Base-by-base conservation (phyloP, 1,140 invertebrate species). In the Cotesia glomerata region DNA sequence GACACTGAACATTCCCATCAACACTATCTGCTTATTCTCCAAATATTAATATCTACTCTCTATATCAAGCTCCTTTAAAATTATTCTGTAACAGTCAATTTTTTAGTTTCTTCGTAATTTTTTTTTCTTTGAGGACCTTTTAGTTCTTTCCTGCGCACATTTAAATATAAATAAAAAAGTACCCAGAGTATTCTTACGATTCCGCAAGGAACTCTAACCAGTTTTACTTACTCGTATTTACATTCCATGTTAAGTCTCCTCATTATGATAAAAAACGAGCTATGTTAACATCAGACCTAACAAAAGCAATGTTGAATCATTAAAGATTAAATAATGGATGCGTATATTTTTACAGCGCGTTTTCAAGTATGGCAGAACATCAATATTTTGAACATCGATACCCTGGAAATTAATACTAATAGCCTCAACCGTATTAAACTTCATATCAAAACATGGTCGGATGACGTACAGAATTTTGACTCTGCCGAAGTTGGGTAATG, bases 291-390 rank as follows among this genome's bases (percentile, higher is more conserved):
- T 26, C 26, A 26, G 26, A 26, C 26, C 26, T 26, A 26, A 26
- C 26, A 3, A 26, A 26, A 26, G 26, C 3, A 26, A 26, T 26
- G 26, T 26, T 26, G 26, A 0, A 26, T 26, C 26, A 26, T 26
- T 26, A 26, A 26, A 26, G 4, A 14, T 54, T 54, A 8, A n/a
- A 54, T 54, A 54, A 14, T 18, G 5, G 2, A 18, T 18, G 4
- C 2, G 1, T 58, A 58, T 51, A 70, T 69, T 65, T 54, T 78
- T 74, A 51, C 62, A 82, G 81, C 76, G 67, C 71, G 76, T 39
- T 84, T 84, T 59, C 11, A 26, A 0, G 81, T 82, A 14, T 77
- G 78, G 75, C 81, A 84, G 73, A 79, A 79, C 56, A 76, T 82
- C 51, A 75, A 82, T 58, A 68, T 70, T 36, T 66, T 81, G 45